These are phyloP conservation scores for Cryptoprocta ferox DNA, from an alignment of 2,797 vertebrate genomes.

Conservation along the genomic window DNA sequence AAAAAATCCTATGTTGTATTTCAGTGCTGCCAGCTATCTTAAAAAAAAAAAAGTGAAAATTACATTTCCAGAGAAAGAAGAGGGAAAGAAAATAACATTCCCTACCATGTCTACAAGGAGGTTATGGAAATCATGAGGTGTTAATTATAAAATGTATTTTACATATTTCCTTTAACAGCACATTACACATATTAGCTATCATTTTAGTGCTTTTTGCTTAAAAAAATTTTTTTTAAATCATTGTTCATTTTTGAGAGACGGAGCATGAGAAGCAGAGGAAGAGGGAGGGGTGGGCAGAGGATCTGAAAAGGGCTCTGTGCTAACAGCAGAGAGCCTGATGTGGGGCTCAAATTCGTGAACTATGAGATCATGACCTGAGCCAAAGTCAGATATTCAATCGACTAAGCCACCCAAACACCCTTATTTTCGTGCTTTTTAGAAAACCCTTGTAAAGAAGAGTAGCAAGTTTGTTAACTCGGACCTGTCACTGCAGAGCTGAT, in stretches of 20 bases:
- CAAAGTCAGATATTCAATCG: no score
- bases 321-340: no score
- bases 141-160: neutral
- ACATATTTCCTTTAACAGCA: neutral
- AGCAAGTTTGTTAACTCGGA: neutral
- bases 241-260: no score
- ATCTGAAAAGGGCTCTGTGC: no score
- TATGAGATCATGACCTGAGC: no score
- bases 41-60: neutral
- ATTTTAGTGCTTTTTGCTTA: neutral
- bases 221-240: no score
- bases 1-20: neutral
- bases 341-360: no score
- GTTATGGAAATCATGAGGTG: neutral
- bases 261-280: no score
- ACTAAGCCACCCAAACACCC: no score
- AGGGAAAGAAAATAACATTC: neutral
- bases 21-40: neutral
- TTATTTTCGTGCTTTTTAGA: neutral
- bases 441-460: neutral
- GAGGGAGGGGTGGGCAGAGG: no score
- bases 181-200: neutral
- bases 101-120: neutral
- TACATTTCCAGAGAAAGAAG: constrained; percentile 23
- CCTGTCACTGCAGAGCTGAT: neutral